Base-by-base conservation (phyloP, 2,888 invertebrate species). In the Eurytoma adleriae region DNA sequence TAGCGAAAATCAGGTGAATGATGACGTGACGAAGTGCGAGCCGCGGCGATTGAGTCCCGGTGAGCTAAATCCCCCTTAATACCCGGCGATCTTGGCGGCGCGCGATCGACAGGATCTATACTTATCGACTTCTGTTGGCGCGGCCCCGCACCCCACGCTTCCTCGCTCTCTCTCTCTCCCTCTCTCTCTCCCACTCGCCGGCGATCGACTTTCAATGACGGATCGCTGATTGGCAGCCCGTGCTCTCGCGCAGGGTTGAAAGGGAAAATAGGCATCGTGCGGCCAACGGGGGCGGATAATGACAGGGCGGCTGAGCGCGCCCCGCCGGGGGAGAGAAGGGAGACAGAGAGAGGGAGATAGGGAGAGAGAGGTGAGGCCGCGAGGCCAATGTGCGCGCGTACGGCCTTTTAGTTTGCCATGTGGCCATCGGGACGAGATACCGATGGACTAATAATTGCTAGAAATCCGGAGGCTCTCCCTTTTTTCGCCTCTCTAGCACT, bases 221-320 rank as follows among this genome's bases (percentile, higher is more conserved):
- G 88, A 90, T 89, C 86, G 85, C 86, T 88, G 90, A 90, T 89
- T 89, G 90, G 89, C 89, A 89, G 86, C 87, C 85, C 12, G 84
- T 74, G 84, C 73, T 69, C 24, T 18, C 73, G 71, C 67, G 64
- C 83, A 85, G 88, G 88, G 89, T 89, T 88, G 87, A 89, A 89
- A 89, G 88, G 88, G 87, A 90, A 85, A 90, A 90, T 89, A 67
- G 77, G 52, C 69, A 72, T 56, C 62, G 75, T 85, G 82, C 81
- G 85, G 85, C 85, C 83, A 84, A 88, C 85, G 90, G 87, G 89
- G 90, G 90, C 87, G 89, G 88, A 89, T 90, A 90, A 90, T 90
- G 88, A 90, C 89, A 90, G 90, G 90, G 90, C 90, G 90, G 90
- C 74, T 62, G 40, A 40, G 40, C n/a, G 13, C 52, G 30, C 64